These are phyloP conservation scores for Acholoe squamosa DNA, from an alignment of 2,888 invertebrate genomes.

Conservation along the genomic window DNA sequence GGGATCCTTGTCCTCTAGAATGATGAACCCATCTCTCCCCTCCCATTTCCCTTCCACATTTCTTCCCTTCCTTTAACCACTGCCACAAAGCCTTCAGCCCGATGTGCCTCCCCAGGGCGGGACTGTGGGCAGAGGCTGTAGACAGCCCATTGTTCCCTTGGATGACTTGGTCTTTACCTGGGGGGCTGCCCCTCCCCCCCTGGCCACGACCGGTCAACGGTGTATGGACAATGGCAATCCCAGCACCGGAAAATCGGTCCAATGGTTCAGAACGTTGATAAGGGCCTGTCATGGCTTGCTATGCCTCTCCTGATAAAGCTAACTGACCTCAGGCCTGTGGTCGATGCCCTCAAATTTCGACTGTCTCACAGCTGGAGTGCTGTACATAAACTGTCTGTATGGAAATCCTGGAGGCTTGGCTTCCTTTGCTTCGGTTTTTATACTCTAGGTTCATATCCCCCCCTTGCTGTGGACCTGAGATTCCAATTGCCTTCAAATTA, in stretches of 20 bases:
- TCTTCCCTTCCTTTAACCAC: background rate
- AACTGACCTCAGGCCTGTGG: too few relatives aligned
- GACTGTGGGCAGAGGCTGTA: background rate
- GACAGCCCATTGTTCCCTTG: background rate
- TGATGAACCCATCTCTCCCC: constrained; percentile 9
- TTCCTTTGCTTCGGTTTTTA: too few relatives aligned
- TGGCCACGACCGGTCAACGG: background rate
- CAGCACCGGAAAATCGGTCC: background rate
- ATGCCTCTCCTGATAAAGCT: background rate
- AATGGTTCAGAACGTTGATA: too few relatives aligned
- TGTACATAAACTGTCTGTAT: too few relatives aligned
- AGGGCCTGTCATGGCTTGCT: background rate
- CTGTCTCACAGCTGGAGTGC: too few relatives aligned
- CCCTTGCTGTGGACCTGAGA: too few relatives aligned
- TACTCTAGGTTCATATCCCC: too few relatives aligned
- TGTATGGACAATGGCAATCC: background rate
- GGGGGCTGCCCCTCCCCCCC: constrained; percentile 19
- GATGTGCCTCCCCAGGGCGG: background rate
- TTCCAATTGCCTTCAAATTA: too few relatives aligned
- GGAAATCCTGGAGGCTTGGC: too few relatives aligned
- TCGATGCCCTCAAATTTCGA: too few relatives aligned
- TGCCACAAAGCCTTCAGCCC: background rate
- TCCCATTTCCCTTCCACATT: background rate
- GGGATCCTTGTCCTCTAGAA: background rate
- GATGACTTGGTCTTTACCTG: constrained; percentile 11